A percentile compares a stretch with the other conserved stretches of the same genome.
phyloP scores from a whole-genome alignment of 1,140 invertebrate species.

The Achroia grisella region DNA sequence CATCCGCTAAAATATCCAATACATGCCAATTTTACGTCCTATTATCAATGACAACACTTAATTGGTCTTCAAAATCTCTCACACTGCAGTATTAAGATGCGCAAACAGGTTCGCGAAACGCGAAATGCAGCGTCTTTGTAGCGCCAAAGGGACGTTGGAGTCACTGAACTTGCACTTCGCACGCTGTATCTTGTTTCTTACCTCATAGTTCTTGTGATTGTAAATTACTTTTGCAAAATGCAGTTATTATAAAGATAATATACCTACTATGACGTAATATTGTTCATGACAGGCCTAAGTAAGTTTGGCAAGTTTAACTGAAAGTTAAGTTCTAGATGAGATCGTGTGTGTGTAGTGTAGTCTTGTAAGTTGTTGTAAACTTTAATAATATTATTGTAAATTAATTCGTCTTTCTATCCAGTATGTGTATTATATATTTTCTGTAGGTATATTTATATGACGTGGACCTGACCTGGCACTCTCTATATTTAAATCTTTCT shows the following conservation, averaged over 20 bases:
- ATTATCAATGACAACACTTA: conserved; percentile 23
- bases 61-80: conserved; percentile 34
- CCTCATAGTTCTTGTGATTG: conserved; percentile 61
- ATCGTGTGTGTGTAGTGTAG: no score
- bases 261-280: background rate
- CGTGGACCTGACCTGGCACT: no score
- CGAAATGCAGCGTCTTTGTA: conserved; percentile 62
- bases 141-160: conserved; percentile 55
- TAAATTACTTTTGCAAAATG: conserved; percentile 33
- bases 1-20: conserved; percentile 34
- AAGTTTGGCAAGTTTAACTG: no score
- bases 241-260: conserved; percentile 9
- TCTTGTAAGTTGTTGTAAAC: no score
- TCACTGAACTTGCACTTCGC: conserved; percentile 66
- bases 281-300: background rate
- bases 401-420: no score
- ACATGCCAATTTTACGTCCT: conserved; percentile 29
- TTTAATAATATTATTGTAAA: no score
- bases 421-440: no score
- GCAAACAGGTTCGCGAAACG: conserved; percentile 61
- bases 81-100: conserved; percentile 48
- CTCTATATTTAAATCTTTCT: no score
- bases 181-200: conserved; percentile 40
- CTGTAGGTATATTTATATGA: no score
- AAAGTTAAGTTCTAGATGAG: no score